Evolutionary conservation across 2,888 invertebrate genomes (phyloP), one percentile per base, ranked within the genome.

Genomic region (Diadegma fenestrale): DNA sequence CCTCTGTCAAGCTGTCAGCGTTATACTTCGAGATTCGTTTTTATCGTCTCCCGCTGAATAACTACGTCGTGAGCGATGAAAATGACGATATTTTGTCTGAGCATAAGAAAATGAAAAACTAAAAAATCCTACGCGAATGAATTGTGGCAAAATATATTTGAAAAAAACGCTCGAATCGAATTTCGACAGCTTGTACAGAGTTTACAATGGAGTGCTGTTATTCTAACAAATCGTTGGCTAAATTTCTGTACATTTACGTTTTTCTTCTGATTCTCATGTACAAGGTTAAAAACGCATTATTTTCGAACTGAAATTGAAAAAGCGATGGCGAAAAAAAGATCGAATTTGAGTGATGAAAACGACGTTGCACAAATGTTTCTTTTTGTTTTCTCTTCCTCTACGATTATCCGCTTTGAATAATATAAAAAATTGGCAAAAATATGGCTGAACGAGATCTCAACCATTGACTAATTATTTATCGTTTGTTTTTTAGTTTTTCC

Each of bases 1-100:
- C 90, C 92, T 90, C 91, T 89, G 88, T 87, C 92, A 92, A 92
- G 91, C 92, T 92, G 92, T 90, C 89, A 87, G 48, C 22, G 72
- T 72, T 73, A 63, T 45, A 63, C 8, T 61, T 45, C 51, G 37
- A 75, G 66, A 72, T 64, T 77, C 10, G 14, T 41, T 51, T 22
- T 71, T 51, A n/a, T n/a, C 51, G 37, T 69, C 30, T 10, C 33
- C 51, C 12, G 26, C 43, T 43, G 14, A 14, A 43, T 26, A 8
- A 26, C 26, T 45, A 19, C 17, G 2, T 26, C 22, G 26, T 12
- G 19, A 33, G 10, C 17, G 1, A 51, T 37, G 17, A 4, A 14
- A 12, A 10, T 37, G 30, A 48, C 45, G 17, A 41, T 17, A 10
- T n/a, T 30, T 64, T 41, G 37, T 51, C 51, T 51, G n/a, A n/a